Conservation (phyloP, 2,888 invertebrate species). For the Ethmia dodecea region DNA sequence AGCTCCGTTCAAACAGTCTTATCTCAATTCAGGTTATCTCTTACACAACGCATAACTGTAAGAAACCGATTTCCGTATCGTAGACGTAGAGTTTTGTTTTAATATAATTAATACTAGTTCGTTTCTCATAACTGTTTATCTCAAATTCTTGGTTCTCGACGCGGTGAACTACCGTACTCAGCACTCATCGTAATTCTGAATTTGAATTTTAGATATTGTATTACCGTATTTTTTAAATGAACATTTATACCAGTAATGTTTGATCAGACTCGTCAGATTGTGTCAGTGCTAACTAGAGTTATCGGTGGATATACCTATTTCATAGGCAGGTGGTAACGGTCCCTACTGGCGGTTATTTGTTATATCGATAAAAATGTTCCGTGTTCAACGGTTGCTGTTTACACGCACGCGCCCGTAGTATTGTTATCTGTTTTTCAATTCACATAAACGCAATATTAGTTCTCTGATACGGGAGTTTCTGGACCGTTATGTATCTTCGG, state of each 20-base stretch:
- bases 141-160: conserved; percentile 9
- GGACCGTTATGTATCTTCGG: conserved; percentile 2
- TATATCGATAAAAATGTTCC: conserved; percentile 48
- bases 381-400: conserved; percentile 8
- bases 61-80: conserved; percentile 37
- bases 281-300: background rate
- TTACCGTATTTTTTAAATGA: conserved; percentile 1
- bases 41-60: conserved; percentile 60
- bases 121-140: conserved; percentile 20
- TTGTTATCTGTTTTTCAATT: conserved; percentile 5
- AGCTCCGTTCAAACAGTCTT: conserved; percentile 45
- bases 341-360: conserved; percentile 60
- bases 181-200: background rate
- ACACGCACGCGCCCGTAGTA: conserved; percentile 4
- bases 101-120: conserved; percentile 19
- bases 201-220: conserved; percentile 9
- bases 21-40: conserved; percentile 56
- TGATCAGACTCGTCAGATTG: background rate
- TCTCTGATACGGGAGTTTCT: background rate
- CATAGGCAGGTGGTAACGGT: conserved; percentile 68
- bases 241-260: background rate
- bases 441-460: conserved; percentile 1
- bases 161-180: conserved; percentile 2
- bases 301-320: background rate
- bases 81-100: conserved; percentile 7